Evolutionary conservation across 2,797 vertebrate species (phyloP).

Genomic region (Xiphorhynchus erythropygius): DNA sequence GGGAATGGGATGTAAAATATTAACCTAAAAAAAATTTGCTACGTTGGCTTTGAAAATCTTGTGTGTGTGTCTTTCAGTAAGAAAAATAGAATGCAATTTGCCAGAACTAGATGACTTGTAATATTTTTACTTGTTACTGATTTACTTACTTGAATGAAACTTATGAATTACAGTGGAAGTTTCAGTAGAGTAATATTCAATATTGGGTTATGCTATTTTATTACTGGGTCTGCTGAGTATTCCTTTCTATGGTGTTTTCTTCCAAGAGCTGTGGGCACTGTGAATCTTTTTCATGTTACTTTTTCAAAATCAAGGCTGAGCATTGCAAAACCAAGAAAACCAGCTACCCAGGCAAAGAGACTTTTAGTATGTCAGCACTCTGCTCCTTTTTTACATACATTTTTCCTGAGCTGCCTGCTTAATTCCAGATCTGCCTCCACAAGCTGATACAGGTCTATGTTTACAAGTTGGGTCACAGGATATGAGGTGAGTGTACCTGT

Average conservation of each 20-base stretch:
- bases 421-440: background rate
- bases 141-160: constrained; percentile 27
- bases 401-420: background rate
- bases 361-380: background rate
- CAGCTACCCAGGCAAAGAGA: background rate
- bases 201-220: background rate
- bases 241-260: background rate
- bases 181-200: background rate
- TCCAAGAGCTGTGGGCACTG: background rate
- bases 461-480: background rate
- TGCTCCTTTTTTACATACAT: background rate
- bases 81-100: background rate
- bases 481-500: background rate
- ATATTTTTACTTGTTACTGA: background rate
- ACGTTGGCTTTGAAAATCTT: background rate
- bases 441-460: background rate
- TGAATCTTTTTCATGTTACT: background rate
- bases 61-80: background rate
- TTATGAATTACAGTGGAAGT: background rate
- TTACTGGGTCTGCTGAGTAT: background rate
- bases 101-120: background rate
- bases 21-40: background rate
- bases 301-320: background rate
- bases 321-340: background rate
- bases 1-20: background rate